phyloP scores from a whole-genome alignment of 2,113 vertebrate species.

The Astur gentilis region DNA sequence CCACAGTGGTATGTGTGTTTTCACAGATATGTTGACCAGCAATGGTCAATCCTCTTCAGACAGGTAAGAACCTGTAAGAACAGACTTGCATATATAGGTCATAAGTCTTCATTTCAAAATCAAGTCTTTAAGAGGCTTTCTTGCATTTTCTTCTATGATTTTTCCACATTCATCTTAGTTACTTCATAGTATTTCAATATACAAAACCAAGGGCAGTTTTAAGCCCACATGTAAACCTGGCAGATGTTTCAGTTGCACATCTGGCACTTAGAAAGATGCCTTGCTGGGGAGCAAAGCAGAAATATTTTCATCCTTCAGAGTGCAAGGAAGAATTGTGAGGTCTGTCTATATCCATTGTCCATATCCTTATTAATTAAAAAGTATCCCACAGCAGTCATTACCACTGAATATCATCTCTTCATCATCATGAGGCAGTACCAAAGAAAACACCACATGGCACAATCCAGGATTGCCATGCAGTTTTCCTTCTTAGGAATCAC shows the following conservation, averaged over 20 bases:
- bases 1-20: background rate
- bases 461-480: background rate
- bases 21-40: background rate
- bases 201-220: background rate
- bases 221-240: background rate
- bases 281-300: background rate
- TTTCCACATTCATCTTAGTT: background rate
- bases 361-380: background rate
- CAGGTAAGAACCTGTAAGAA: background rate
- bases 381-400: background rate
- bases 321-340: background rate
- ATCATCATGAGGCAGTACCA: background rate
- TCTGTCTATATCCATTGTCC: background rate
- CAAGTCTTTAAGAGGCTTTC: background rate
- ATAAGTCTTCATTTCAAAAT: background rate
- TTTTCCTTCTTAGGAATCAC: background rate
- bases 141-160: background rate
- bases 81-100: background rate
- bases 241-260: background rate
- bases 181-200: background rate
- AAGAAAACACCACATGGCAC: background rate
- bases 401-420: background rate
- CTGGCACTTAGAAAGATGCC: background rate
- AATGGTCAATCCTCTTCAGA: background rate
- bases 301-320: background rate